Evolutionary conservation across 2,797 vertebrate species (phyloP), one percentile per base, ranked within the genome.

Genomic region (Hylomyscus alleni): DNA sequence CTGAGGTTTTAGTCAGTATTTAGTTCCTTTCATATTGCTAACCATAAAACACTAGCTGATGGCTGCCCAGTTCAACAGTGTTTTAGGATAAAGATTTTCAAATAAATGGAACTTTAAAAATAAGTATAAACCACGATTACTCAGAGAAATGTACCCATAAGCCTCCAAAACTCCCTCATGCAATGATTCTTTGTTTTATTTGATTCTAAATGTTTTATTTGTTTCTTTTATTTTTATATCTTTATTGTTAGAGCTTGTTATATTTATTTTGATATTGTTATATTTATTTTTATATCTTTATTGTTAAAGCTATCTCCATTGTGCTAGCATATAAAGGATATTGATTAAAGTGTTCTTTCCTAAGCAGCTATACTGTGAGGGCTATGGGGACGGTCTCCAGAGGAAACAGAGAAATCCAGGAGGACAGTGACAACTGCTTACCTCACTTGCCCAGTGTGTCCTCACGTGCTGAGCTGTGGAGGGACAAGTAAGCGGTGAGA

Each of bases 41-140:
- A 67, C 24, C 44, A 89, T 60, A 76, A 13, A 85, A 3, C 31
- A 26, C 62, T 89, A 92, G 89, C 50, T 26, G 5, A 65, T 34
- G 3, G 8, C 17, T 89, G 24, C 52, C 20, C 37, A 2, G 37
- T n/a, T 80, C 15, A 65, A 29, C 47, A 26, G 9, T 54, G 76
- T 93, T 83, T 89, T 26, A 73, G 6, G 58, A 37, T 37, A 89
- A 82, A 80, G 13, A 50, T 69, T 75, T 92, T 94, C 65, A 82
- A 80, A 31, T 56, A 81, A 95, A 47, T 56, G 80, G n/a, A 89
- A 62, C 15, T 72, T 86, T 54, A 31, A 85, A 76, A 62, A 67
- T 47, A 75, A 20, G 1, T 47, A n/a, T 12, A 10, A 24, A 44
- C 47, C 20, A 34, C 2, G n/a, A 44, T 19, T 37, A 54, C 31